phyloP scores from a whole-genome alignment of 2,797 vertebrate species.

The Clarias fuscus region DNA sequence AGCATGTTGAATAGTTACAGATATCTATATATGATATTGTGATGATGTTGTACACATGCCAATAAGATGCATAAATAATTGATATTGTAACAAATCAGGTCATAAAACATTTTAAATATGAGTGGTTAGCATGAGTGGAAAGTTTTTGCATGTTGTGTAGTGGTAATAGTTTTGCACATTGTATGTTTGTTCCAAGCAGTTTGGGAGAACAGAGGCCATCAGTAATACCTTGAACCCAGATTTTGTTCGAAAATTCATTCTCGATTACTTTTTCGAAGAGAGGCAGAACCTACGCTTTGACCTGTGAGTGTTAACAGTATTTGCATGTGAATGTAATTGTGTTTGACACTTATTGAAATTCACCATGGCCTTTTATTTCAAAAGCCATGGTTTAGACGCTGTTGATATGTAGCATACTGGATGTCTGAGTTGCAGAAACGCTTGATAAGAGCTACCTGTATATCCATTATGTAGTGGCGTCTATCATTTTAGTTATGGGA shows the following conservation, averaged over 20 bases:
- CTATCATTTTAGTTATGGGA: neutral
- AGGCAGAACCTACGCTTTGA: constrained; percentile 97
- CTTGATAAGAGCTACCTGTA: neutral
- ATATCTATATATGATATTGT: neutral
- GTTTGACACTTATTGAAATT: neutral
- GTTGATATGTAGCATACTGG: neutral
- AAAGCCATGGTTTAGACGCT: neutral
- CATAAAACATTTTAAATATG: neutral
- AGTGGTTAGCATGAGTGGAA: neutral
- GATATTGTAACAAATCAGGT: neutral
- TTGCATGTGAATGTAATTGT: constrained; percentile 16
- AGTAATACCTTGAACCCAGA: constrained; percentile 98
- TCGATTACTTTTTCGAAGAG: constrained; percentile 99
- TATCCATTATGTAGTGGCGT: neutral
- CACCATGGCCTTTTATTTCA: neutral
- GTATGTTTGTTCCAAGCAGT: constrained; percentile 73
- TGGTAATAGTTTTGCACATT: neutral
- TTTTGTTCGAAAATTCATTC: constrained; percentile 96
- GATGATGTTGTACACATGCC: neutral
- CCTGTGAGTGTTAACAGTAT: constrained; percentile 82
- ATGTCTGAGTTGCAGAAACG: neutral
- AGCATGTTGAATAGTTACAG: neutral
- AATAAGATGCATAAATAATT: neutral
- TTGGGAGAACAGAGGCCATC: constrained; percentile 95
- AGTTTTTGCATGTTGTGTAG: neutral